Conservation (phyloP, 2,797 vertebrate genomes). For the Tapera naevia region DNA sequence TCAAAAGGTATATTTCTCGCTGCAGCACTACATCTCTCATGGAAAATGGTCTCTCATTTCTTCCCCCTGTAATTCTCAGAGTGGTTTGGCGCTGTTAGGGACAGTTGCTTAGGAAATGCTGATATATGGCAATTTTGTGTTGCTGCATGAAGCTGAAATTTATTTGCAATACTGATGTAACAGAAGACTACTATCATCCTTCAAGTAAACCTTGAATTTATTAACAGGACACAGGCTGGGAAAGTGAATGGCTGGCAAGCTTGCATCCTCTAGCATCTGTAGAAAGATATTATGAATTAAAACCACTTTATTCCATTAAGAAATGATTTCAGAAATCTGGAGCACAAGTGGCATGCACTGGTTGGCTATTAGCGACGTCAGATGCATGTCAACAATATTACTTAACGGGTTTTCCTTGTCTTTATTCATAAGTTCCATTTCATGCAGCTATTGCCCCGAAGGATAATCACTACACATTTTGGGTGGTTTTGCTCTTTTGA, state of each 20-base stretch:
- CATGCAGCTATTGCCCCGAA: conserved; percentile 4
- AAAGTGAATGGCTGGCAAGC: conserved; percentile 34
- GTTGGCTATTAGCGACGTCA: conserved; percentile 51
- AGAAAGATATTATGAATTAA: conserved; percentile 20
- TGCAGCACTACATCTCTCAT: neutral
- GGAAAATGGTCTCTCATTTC: conserved; percentile 61
- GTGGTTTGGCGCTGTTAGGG: conserved; percentile 2
- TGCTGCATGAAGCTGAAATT: conserved; percentile 2
- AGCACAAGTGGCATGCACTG: neutral
- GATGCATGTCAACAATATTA: conserved; percentile 49
- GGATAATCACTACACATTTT: conserved; percentile 68
- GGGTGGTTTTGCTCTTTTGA: conserved; percentile 64
- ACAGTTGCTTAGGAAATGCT: conserved; percentile 46
- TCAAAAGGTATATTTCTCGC: conserved; percentile 33
- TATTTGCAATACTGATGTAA: neutral
- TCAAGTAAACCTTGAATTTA: neutral
- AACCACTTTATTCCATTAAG: conserved; percentile 19
- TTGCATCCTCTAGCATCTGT: conserved; percentile 3
- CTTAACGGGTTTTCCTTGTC: conserved; percentile 69
- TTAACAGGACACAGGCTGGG: neutral
- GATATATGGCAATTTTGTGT: conserved; percentile 40
- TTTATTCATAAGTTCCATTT: conserved; percentile 66
- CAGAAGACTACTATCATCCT: neutral
- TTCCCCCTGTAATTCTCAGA: conserved; percentile 38
- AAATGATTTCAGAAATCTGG: conserved; percentile 41